Base-by-base conservation (phyloP, 2,888 invertebrate genomes). In the Carpatolechia fugitivella region DNA sequence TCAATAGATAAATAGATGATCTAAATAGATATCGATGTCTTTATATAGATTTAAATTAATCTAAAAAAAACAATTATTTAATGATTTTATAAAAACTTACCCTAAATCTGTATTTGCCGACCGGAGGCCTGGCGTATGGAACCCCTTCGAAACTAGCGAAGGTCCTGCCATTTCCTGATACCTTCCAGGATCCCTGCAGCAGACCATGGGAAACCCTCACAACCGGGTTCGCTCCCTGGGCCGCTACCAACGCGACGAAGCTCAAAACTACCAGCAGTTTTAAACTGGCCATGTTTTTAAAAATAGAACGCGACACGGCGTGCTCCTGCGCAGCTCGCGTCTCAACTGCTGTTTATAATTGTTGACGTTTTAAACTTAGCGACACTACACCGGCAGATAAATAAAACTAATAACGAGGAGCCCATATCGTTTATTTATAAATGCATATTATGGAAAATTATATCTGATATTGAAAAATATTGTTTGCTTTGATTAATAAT, bases 91-190 rank as follows among this genome's bases (percentile, higher is more conserved):
- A 5, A 14, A 7, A 3, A 72, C 81, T 78, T 70, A 90, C 90
- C 76, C 92, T 86, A 71, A 94, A 94, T 64, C 94, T 79, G 47
- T 91, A 82, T 58, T 92, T 90, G n/a, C 93, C 93, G 8, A 93
- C 70, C 0, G 94, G 94, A 11, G 94, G 92, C 52, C 91, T 75
- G 0, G 94, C 94, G 65, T 93, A 95, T 0, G 94, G 94, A 47
- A 95, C 82, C 0, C 94, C 93, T 63, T 92, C 86, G 63, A 93
- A 94, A 35, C 93, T 92, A 7, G 91, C 91, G 61, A 85, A 93
- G 0, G 73, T 68, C 60, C 91, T 70, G 18, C 89, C 84, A 46
- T 82, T 78, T 1, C 79, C 74, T 0, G 90, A 85, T 1, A 74
- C 66, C 55, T 78, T 82, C 90, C 89, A 90, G 0, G 77, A 52